Evolutionary conservation across 2,113 vertebrate species (phyloP).

Genomic region (Rana temporaria): DNA sequence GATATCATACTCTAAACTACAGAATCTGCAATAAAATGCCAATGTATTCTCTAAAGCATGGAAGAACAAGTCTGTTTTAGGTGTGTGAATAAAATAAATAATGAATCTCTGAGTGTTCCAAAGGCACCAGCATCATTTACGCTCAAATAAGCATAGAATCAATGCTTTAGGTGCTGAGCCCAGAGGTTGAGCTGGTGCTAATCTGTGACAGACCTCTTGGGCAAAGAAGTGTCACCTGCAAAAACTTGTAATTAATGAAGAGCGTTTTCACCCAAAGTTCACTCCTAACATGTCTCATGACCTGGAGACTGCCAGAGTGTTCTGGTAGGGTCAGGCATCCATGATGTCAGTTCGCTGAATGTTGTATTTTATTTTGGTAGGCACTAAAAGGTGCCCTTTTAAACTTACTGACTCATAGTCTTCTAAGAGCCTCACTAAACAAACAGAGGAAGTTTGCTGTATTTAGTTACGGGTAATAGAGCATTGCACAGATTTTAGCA

Average conservation of each 20-base stretch:
- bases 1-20: too few species aligned
- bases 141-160: too few species aligned
- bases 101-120: too few species aligned
- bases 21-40: too few species aligned
- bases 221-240: neutral
- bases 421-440: constrained; percentile 17
- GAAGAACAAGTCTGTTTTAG: too few species aligned
- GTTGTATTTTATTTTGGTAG: constrained; percentile 11
- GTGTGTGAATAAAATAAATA: too few species aligned
- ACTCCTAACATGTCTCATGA: neutral
- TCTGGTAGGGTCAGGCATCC: neutral
- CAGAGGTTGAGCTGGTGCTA: too few species aligned
- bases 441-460: constrained; percentile 33
- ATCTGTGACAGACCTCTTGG: too few species aligned
- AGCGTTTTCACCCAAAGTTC: neutral
- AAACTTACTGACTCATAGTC: constrained; percentile 18
- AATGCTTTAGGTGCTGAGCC: too few species aligned
- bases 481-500: constrained; percentile 36
- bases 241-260: neutral
- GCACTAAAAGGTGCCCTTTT: constrained; percentile 19
- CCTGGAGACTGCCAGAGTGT: neutral
- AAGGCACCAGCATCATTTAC: too few species aligned
- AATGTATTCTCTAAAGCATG: too few species aligned
- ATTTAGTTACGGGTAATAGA: constrained; percentile 47
- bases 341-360: constrained; percentile 12